Evolutionary conservation across 2,888 invertebrate genomes (phyloP), one percentile per base, ranked within the genome.

Genomic region (Phasia obesa): DNA sequence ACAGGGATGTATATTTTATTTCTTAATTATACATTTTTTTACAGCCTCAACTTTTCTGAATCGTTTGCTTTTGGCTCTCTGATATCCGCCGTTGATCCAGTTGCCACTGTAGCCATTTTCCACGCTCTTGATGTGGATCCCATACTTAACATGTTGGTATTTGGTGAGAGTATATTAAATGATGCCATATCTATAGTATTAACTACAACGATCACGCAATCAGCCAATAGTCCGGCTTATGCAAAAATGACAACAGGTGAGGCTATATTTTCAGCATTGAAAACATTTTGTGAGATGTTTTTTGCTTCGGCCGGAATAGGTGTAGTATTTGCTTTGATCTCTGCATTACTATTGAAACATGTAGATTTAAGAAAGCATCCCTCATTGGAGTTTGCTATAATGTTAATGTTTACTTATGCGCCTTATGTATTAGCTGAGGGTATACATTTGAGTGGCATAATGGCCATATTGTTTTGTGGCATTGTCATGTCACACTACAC

Each of bases 401-500:
- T 99, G 97, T 92, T 99, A 86, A 98, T 99, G 53, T 99, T 99
- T 90, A 98, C 99, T 2, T 99, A 99, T 92, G 97, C 98, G 9
- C 99, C 99, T 0, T 99, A 99, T 92, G 99, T 98, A 2, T 92
- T 99, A 75, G 99, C 99, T 49, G 99, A 99, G 92, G 99, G 99
- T 31, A 95, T 98, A 85, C 97, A 98, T 90, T 92, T 98, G 74
- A 98, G 98, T 87, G 98, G 99, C 83, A 99, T 99, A 80, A 99
- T 99, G 99, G 99, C 99, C 7, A 99, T 99, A 88, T 92, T 99
- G 86, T 99, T 99, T 91, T 98, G 98, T 92, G 99, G 99, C 7
- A 98, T 99, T 89, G 98, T 99, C 1, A 99, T 99, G 99, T 99
- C 99, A 0, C 99, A 99, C 91, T 99, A 99, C 91, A 99, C 99